Base-by-base conservation (phyloP, 1,140 invertebrate species). In the Phymorhynchus buccinoides region DNA sequence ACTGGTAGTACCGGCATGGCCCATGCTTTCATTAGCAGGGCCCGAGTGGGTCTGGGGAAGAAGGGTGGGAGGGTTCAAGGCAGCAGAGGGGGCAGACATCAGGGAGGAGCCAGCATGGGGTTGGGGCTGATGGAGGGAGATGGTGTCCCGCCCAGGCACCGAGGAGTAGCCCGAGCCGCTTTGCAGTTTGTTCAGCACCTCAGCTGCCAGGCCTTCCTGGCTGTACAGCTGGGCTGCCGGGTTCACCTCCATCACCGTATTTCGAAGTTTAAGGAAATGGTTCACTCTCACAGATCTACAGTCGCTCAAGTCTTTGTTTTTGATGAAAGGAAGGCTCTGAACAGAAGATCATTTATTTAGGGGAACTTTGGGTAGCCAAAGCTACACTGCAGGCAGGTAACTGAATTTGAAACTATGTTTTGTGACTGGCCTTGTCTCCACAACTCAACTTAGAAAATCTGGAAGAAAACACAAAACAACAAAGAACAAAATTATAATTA, bases 181-280 rank as follows among this genome's bases (percentile, higher is more conserved):
- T 41, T 79, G 37, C 48, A 75, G 52, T 39, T 85, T 56, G 73
- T 75, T 62, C 75, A 85, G 73, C 30, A 66, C 22, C 35, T 66
- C 48, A 18, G 44, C 73, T 7, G 75, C 39, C 12, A 68, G 27
- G 75, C 78, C 80, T 39, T 42, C 78, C n/a, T 78, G 48, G 39
- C 27, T 41, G 39, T 52, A 77, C 37, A 48, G 41, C 71, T 56
- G 71, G 75, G 71, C 32, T 39, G 32, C 3, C 30, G 52, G 22
- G 52, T 84, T 77, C 16, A 30, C 52, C 48, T 77, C 75, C 68
- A 56, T 77, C n/a, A 9, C 22, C 0, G 27, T 4, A 0, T 1
- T 41, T 37, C 14, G 12, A n/a, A n/a, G n/a, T n/a, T n/a, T n/a
- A n/a, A n/a, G n/a, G n/a, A n/a, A n/a, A n/a, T n/a, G n/a, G n/a